Conservation (phyloP, 2,797 vertebrate genomes). For the Arnoldichthys spilopterus region DNA sequence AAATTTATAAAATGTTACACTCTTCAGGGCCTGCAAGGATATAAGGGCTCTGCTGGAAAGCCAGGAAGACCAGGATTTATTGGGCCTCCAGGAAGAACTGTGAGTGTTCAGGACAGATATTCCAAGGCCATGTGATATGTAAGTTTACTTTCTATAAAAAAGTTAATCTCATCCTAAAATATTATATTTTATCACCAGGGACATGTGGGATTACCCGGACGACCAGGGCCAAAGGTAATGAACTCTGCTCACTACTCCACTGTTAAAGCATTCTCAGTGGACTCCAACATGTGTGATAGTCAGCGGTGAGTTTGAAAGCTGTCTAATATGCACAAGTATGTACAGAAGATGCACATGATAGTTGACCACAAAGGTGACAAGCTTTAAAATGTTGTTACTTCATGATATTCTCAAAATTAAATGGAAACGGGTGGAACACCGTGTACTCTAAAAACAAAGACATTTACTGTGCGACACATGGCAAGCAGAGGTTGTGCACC, state of each 20-base stretch:
- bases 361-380: not conserved
- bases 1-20: conserved; percentile 69
- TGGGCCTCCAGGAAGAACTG: conserved; percentile 76
- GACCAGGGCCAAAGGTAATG: conserved; percentile 76
- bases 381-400: not conserved
- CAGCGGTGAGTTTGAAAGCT: not conserved
- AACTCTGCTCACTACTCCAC: conserved; percentile 42
- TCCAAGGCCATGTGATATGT: conserved; percentile 57
- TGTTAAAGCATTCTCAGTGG: not conserved
- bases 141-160: conserved; percentile 62
- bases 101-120: conserved; percentile 70
- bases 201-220: conserved; percentile 76
- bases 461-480: not conserved
- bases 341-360: not conserved
- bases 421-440: not conserved
- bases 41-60: conserved; percentile 79
- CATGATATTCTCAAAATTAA: not conserved
- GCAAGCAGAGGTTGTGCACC: conserved; percentile 3
- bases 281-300: not conserved
- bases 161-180: conserved; percentile 54
- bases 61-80: conserved; percentile 84
- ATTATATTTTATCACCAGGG: conserved; percentile 71
- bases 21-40: conserved; percentile 76
- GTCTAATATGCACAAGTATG: not conserved
- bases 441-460: not conserved